Base-by-base conservation (phyloP, 2,113 vertebrate species). In the Ceyx cyanopectus region DNA sequence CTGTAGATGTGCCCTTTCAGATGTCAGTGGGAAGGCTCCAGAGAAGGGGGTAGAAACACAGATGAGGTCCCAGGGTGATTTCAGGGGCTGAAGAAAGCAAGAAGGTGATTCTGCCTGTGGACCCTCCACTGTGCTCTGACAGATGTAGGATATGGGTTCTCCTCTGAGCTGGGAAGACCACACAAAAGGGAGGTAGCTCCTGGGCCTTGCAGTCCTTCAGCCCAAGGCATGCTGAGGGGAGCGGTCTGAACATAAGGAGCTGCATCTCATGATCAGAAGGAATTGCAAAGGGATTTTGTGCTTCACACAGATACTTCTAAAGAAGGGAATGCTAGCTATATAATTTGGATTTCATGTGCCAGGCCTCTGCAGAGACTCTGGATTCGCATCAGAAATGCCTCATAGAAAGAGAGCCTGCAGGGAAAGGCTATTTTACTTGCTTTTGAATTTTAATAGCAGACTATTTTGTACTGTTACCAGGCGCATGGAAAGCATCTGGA, bases 361-460 rank as follows among this genome's bases (percentile, higher is more conserved):
- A 92, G 77, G 62, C 54, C 86, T 84, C 88, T 93, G 77, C 74
- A 72, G 86, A 96, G 88, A 46, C 30, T 81, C 73, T 89, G 90
- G 92, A 95, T 93, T 89, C 86, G 75, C 86, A 93, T 93, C 90
- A 96, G 83, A 95, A 95, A 92, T 95, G 88, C 81, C 73, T 94
- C 43, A 72, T 29, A 89, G 92, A 93, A 96, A 84, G 77, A 29
- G 92, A 86, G 73, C 77, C 92, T 95, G 85, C 34, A 34, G 73
- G 65, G 83, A 95, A 95, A 50, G 88, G 95, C 85, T 93, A 93
- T 93, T 96, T 94, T 75, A 34, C 81, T 94, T 86, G 57, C 90
- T 92, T 96, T 88, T 84, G 86, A 90, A 94, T 94, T 94, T 92
- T 88, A 94, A 96, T 65, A 93, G 73, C 43, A 78, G 83, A 41